Conservation (phyloP, 2,888 invertebrate species). For the Cantharis nigra region DNA sequence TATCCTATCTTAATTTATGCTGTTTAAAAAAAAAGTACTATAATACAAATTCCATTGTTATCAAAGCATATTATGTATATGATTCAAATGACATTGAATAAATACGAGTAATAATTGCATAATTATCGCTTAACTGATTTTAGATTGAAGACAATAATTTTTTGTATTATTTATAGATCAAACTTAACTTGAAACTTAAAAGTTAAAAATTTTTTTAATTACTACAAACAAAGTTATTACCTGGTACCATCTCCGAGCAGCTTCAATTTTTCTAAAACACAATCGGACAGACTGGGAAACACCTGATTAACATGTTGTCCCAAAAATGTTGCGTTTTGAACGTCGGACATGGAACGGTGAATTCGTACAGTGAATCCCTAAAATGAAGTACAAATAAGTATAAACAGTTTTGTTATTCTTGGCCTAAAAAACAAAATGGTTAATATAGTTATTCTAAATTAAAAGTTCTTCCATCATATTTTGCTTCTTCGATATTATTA, state of each 20-base stretch:
- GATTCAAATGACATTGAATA: not conserved
- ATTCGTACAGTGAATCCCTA: conserved; percentile 41
- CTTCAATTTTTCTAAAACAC: conserved; percentile 56
- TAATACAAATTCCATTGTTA: not conserved
- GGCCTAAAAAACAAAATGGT: not conserved
- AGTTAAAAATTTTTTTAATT: too few relatives aligned
- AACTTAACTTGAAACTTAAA: not conserved
- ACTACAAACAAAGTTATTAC: conserved; percentile 33
- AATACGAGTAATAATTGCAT: not conserved
- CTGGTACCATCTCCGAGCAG: conserved; percentile 46
- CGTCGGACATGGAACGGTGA: conserved; percentile 51
- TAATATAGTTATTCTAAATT: not conserved
- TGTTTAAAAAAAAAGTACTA: too few relatives aligned
- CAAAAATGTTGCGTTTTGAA: conserved; percentile 31
- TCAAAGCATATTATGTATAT: not conserved
- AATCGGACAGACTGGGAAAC: conserved; percentile 56
- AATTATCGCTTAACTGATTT: not conserved
- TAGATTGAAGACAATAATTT: not conserved
- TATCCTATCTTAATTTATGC: too few relatives aligned
- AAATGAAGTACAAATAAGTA: not conserved
- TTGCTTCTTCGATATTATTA: not conserved
- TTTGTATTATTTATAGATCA: not conserved
- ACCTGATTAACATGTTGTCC: conserved; percentile 45
- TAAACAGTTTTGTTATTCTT: not conserved
- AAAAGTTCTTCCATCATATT: not conserved